Evolutionary conservation across 2,113 vertebrate genomes (phyloP).

Genomic region (Fulmarus glacialis): DNA sequence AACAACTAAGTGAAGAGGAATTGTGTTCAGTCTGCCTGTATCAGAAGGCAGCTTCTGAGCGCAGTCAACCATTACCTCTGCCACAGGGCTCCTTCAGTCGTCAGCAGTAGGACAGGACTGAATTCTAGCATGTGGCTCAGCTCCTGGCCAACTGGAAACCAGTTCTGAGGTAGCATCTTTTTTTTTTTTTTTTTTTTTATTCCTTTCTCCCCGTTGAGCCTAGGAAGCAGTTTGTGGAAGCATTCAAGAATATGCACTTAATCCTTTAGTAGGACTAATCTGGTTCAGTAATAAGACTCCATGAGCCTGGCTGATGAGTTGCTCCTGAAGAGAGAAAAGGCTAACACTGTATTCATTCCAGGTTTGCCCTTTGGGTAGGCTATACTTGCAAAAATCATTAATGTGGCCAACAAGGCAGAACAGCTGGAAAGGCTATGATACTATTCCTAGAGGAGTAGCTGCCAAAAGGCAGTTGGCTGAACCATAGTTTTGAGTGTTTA

Average conservation of each 20-base stretch:
- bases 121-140: neutral
- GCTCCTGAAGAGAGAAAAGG: neutral
- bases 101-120: neutral
- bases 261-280: neutral
- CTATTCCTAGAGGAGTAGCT: neutral
- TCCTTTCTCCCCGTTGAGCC: accelerated
- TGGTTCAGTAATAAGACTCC: neutral
- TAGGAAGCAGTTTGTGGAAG: neutral
- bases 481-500: neutral
- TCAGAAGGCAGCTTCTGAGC: neutral
- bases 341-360: accelerated
- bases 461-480: neutral
- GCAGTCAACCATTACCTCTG: neutral
- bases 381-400: neutral
- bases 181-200: neutral
- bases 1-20: neutral
- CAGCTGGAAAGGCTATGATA: neutral
- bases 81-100: neutral
- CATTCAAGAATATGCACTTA: neutral
- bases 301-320: neutral
- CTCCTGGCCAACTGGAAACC: neutral
- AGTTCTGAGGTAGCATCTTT: neutral
- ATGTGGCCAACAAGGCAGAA: neutral
- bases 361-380: neutral
- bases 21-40: neutral